Conservation (phyloP, 1,140 invertebrate species). For the Ostrea edulis region DNA sequence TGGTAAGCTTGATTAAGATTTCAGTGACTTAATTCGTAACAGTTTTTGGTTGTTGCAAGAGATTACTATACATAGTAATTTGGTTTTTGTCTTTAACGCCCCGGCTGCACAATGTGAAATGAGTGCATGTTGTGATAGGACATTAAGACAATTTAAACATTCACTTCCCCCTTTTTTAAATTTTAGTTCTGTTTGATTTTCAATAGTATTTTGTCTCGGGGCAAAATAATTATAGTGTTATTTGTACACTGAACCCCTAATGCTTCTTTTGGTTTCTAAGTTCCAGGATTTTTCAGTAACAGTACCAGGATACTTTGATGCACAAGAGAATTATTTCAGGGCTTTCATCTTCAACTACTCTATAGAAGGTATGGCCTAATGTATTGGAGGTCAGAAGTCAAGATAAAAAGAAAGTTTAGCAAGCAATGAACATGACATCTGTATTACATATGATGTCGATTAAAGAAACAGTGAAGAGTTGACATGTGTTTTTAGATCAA, state of each 20-base stretch:
- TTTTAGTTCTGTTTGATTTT: not conserved
- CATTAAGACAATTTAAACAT: not conserved
- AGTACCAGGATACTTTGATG: not conserved
- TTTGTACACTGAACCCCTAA: not conserved
- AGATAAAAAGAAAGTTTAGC: not conserved
- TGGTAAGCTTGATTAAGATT: conserved; percentile 31
- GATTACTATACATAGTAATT: not conserved
- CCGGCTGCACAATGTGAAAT: not conserved
- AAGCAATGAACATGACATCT: too few relatives aligned
- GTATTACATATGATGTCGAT: too few relatives aligned
- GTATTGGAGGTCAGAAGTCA: not conserved
- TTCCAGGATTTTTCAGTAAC: not conserved
- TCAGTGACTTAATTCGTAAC: not conserved
- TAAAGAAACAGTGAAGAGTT: too few relatives aligned
- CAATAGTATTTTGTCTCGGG: not conserved
- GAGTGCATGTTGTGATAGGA: not conserved
- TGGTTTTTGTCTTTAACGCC: not conserved
- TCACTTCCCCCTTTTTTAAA: not conserved
- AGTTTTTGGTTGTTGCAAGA: not conserved
- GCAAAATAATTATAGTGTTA: not conserved
- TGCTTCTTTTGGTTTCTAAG: not conserved
- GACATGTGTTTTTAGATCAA: too few relatives aligned
- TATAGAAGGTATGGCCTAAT: not conserved
- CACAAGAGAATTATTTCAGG: not conserved
- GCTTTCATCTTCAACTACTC: not conserved